Evolutionary conservation across 1,140 invertebrate genomes (phyloP).

Genomic region (Campoletis sonorensis): DNA sequence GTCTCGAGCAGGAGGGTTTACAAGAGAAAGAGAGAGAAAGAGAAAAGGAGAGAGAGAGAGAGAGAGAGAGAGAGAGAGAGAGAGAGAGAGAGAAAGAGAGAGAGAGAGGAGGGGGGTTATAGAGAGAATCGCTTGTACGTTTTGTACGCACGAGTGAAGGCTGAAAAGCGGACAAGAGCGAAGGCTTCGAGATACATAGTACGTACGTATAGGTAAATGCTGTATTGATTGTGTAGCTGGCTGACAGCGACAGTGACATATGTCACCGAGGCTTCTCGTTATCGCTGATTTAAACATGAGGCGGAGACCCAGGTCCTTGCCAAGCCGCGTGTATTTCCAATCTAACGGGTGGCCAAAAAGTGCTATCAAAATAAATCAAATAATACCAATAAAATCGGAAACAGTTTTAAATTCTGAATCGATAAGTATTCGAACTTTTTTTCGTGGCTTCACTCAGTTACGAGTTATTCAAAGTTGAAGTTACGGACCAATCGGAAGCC

Average conservation of each 20-base stretch:
- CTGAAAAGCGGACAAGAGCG: constrained; percentile 62
- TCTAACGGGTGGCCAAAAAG: not conserved
- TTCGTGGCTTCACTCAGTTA: too few relatives aligned
- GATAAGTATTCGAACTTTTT: too few relatives aligned
- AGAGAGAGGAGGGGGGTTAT: not conserved
- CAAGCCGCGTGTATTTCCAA: constrained; percentile 57
- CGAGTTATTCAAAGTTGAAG: too few relatives aligned
- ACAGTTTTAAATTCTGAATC: too few relatives aligned
- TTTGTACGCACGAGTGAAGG: constrained; percentile 51
- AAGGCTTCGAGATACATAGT: constrained; percentile 26
- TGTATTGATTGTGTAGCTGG: constrained; percentile 74
- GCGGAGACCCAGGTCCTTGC: constrained; percentile 68
- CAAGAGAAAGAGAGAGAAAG: too few relatives aligned
- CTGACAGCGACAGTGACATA: constrained; percentile 77
- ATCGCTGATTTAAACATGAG: constrained; percentile 78
- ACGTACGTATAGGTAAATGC: constrained; percentile 51
- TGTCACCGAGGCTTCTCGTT: constrained; percentile 76
- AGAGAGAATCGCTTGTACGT: not conserved
- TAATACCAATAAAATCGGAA: too few relatives aligned
- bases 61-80: too few relatives aligned
- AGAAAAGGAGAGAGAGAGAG: too few relatives aligned
- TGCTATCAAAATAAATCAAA: too few relatives aligned
- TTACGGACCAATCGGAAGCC: too few relatives aligned
- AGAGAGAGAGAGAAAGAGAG: too few relatives aligned
- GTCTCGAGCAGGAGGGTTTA: not conserved